Percentiles rank a stretch among this genome's conserved stretches.
These are phyloP conservation scores for Chaetorhynchus papuensis DNA, from an alignment of 2,113 vertebrate species.

Conservation along the genomic window DNA sequence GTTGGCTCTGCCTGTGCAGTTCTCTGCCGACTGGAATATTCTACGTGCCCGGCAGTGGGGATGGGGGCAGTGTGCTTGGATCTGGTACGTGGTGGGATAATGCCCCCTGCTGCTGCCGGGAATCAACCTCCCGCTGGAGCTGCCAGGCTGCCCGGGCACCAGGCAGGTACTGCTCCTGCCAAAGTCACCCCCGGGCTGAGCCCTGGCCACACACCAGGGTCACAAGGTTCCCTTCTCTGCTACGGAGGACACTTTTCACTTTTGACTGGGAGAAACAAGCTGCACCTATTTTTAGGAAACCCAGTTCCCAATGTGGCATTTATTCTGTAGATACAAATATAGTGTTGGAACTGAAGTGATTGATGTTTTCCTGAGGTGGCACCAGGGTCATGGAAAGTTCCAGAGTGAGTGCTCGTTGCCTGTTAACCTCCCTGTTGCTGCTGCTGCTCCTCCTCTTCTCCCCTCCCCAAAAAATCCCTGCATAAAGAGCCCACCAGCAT, in stretches of 20 bases:
- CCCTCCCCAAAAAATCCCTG: rapidly evolving
- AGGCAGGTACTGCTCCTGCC: background rate
- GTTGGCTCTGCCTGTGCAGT: rapidly evolving
- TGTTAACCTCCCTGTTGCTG: background rate
- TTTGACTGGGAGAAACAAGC: background rate
- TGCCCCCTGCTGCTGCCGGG: background rate
- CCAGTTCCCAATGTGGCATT: background rate
- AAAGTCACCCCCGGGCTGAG: rapidly evolving
- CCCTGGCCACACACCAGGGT: rapidly evolving
- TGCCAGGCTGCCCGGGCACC: background rate
- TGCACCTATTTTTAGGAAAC: background rate
- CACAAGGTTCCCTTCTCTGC: background rate
- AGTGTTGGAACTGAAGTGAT: background rate
- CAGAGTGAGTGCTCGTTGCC: background rate
- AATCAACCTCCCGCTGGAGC: background rate
- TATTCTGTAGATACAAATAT: background rate
- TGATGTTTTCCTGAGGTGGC: background rate
- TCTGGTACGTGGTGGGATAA: background rate
- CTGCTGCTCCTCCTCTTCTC: background rate
- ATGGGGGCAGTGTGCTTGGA: background rate
- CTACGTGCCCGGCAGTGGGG: background rate
- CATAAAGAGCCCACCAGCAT: background rate
- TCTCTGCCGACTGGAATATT: background rate
- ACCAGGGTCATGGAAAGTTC: constrained; percentile 33
- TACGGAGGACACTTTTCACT: background rate